phyloP scores from a whole-genome alignment of 1,140 invertebrate species.

The Panagrolaimus sp. region DNA sequence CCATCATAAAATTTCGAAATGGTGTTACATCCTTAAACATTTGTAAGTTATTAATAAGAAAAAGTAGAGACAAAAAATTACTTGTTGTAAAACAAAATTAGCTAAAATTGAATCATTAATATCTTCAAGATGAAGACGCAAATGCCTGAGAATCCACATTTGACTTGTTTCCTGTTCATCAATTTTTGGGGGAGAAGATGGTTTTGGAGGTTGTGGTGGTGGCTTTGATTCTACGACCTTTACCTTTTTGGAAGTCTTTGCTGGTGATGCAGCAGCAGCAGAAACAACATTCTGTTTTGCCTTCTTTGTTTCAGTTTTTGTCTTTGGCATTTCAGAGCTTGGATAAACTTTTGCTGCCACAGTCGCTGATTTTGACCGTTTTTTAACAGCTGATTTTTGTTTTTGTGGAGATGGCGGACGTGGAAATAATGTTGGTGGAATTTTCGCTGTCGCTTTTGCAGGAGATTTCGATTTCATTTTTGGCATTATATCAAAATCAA shows the following conservation, averaged over 20 bases:
- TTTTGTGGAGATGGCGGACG: not conserved
- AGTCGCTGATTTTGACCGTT: not conserved
- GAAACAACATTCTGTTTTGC: not conserved
- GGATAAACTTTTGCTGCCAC: not conserved
- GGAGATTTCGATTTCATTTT: too few species aligned
- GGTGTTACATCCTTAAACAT: constrained; percentile 1
- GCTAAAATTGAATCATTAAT: constrained; percentile 8
- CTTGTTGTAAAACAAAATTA: constrained; percentile 8
- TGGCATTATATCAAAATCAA: too few species aligned
- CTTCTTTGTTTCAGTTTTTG: not conserved
- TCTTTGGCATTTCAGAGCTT: not conserved
- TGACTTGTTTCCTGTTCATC: constrained; percentile 5
- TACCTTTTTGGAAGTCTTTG: not conserved
- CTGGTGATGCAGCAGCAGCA: not conserved
- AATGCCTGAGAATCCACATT: constrained; percentile 12
- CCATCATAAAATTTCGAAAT: not conserved
- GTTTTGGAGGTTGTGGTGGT: too few species aligned
- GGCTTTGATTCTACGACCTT: not conserved
- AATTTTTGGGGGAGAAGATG: not conserved
- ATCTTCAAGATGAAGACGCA: constrained; percentile 1
- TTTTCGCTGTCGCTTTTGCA: too few species aligned
- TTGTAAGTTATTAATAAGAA: too few species aligned
- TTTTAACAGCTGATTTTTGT: not conserved
- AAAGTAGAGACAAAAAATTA: not conserved
- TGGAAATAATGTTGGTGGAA: not conserved